Evolutionary conservation across 1,140 invertebrate genomes (phyloP), one percentile per base, ranked within the genome.

Genomic region (Agraylea sexmaculata): DNA sequence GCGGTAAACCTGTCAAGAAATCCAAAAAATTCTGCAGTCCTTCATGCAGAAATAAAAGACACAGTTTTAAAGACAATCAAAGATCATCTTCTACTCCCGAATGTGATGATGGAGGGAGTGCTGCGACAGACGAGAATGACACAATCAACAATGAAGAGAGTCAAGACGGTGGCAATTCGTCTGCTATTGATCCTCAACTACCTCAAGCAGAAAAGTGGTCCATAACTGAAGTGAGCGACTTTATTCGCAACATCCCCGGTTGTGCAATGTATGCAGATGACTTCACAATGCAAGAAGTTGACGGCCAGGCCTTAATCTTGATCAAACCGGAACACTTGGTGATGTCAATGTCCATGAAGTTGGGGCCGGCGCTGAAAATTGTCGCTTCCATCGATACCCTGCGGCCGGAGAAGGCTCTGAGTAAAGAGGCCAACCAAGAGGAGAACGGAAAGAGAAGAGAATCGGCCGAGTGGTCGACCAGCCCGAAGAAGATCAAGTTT

Each of bases 291-390:
- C 90, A 96, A 57, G 91, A 96, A 64, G 95, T 97, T 47, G 91
- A 96, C 56, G 91, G 91, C 0, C 88, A 95, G 57, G 91, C 91
- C 4, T 60, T 97, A 15, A 75, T 95, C 69, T 66, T 96, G 30
- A 74, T 96, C n/a, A 90, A 91, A 57, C 89, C 90, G 44, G 89
- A 95, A 54, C 90, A 97, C 65, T 64, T 97, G 7, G 93, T 95
- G 70, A 83, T 82, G 19, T 85, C 88, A 3, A 91, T 97, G 77
- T 83, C 79, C 22, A 94, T 96, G 73, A 94, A 94, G 55, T 70
- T 96, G 0, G 92, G 91, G 1, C 91, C 91, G 0, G 91, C 91
- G 1, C 65, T 96, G 11, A 97, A 97, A 66, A 92, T 97, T 27
- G 88, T 90, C 49, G 83, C 87, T 11, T 78, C 77, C 53, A 87